Base-by-base conservation (phyloP, 1,140 invertebrate genomes). In the Anastrepha ludens region DNA sequence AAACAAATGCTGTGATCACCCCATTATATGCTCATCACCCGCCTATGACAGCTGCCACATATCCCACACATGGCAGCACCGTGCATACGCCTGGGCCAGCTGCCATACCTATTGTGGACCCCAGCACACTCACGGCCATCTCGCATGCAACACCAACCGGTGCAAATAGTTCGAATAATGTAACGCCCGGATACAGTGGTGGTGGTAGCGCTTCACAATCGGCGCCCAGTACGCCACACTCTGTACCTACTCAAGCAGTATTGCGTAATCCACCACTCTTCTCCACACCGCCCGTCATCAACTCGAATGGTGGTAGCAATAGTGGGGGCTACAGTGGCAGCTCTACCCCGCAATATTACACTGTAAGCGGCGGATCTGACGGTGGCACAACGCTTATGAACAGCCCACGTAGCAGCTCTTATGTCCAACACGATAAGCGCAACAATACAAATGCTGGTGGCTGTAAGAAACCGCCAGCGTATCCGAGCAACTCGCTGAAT, bases 241-340 rank as follows among this genome's bases (percentile, higher is more conserved):
- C 89, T 70, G 39, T 88, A 15, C 60, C 88, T 78, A 58, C 78
- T 55, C 62, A 86, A 50, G 58, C 60, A 67, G 55, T 86, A 50
- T 85, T 88, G 44, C 88, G 91, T 0, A 92, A 93, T 88, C 91
- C 91, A 5, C 91, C 92, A 20, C 64, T 93, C 67, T 93, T 93
- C 44, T 90, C 91, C 70, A 93, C 92, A 0, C 92, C 92, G 2
- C 92, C 92, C 17, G 87, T 89, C 20, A 86, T 55, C 55, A 87
- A 85, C 87, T 60, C 87, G 41, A 87, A 60, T 70, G 81, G 59
- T 7, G 86, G 74, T 7, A 88, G n/a, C 62, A 70, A 60, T 13
- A 85, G n/a, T 15, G 86, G 88, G 17, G 90, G 91, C 44, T 92
- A 92, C 58, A 91, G 91, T 89, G 90, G 90, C 41, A 92, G 91